These are phyloP conservation scores for Alcedo atthis DNA, from an alignment of 2,797 vertebrate species.

Conservation along the genomic window DNA sequence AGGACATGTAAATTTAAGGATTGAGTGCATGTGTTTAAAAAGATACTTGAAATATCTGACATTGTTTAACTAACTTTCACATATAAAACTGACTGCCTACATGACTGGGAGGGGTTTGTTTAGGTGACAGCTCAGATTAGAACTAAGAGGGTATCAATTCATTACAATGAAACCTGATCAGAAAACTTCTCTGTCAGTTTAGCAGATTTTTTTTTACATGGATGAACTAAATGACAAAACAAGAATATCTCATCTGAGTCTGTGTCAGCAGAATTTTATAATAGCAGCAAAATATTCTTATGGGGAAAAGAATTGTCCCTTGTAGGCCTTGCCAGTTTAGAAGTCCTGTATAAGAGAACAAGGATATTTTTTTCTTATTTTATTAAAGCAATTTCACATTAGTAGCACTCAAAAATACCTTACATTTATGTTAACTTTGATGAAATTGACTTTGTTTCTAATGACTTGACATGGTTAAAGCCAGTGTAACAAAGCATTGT, in stretches of 20 bases:
- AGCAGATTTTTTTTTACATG: background rate
- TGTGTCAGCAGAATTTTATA: background rate
- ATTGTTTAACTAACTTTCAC: rapidly evolving
- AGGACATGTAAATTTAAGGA: background rate
- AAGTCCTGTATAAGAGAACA: background rate
- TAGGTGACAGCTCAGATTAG: background rate
- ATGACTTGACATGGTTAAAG: constrained; percentile 5
- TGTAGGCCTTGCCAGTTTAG: background rate
- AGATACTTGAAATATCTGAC: background rate
- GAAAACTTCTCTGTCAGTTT: background rate
- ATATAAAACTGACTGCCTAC: background rate
- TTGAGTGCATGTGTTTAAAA: rapidly evolving
- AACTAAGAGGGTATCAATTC: background rate
- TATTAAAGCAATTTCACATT: background rate
- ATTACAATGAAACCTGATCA: background rate
- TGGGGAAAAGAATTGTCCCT: background rate
- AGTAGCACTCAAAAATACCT: background rate
- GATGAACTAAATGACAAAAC: background rate
- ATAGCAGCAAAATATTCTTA: background rate
- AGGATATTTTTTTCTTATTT: background rate
- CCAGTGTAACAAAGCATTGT: constrained; percentile 32
- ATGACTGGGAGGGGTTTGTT: background rate
- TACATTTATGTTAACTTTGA: constrained; percentile 1
- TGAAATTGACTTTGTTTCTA: constrained; percentile 48
- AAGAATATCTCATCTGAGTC: background rate